Base-by-base conservation (phyloP, 92 coral and sea anemone genomes). In the Zoanthus sansibaricus region DNA sequence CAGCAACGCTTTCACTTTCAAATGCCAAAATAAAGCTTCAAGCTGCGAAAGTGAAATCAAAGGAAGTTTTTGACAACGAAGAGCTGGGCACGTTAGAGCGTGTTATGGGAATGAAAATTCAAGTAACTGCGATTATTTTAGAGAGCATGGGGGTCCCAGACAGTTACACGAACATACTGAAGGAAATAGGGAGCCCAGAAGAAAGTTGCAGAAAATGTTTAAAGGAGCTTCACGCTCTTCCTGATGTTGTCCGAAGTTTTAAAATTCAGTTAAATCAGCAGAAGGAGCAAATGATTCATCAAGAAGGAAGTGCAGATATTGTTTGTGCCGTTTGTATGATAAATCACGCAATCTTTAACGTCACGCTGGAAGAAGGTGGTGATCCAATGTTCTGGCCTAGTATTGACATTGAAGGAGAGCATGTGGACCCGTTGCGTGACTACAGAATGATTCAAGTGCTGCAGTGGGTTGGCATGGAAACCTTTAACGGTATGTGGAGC, bases 311-410 rank as follows among this genome's bases (percentile, higher is more conserved):
- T 80, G 58, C 32, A 64, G 75, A 80, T 64, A 80, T 80, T 67
- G 85, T 80, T 21, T 18, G 61, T 49, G 47, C 44, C 21, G 75
- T 80, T 30, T 80, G 85, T 20, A 47, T 18, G 85, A 62, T 80
- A 17, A 80, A 80, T 48, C 85, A 80, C 64, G 59, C 85, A 80
- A 67, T 80, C 75, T 80, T 80, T 30, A 64, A 13, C 17, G 73
- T 80, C 21, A 80, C 85, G 6, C 37, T 80, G 17, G 54, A 18
- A 12, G 85, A 80, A 20, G 85, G 85, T 14, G 85, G 85, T 21
- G 58, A 80, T 71, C 85, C 75, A 8, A 80, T 80, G 85, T 80
- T 80, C 75, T 80, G 85, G 85, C 85, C 85, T 15, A 4, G 17
- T 47, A 14, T 80, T 37, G 45, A 80, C 58, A 25, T 66, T 14